Conservation (phyloP, 1,140 invertebrate genomes). For the Drosophila nasuta region DNA sequence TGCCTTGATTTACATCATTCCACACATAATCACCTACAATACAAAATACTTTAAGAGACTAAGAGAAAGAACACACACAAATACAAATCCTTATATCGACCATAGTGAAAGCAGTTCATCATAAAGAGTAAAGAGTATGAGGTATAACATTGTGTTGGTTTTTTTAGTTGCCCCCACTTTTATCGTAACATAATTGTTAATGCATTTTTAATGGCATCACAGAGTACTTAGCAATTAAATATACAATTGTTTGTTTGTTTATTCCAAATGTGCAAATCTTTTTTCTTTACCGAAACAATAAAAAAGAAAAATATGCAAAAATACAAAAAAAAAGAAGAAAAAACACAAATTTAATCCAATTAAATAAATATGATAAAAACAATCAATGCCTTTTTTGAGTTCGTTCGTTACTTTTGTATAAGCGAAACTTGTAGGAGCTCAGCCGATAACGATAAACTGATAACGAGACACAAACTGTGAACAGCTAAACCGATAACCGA, state of each 20-base stretch:
- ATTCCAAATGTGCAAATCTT: slow-evolving; percentile 34
- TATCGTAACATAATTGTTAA: slow-evolving; percentile 31
- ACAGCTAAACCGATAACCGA: slow-evolving; percentile 24
- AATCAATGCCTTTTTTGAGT: slow-evolving; percentile 64
- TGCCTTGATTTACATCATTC: slow-evolving; percentile 66
- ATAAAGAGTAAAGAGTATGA: background rate
- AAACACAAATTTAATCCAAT: slow-evolving; percentile 2
- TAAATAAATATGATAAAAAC: slow-evolving; percentile 31
- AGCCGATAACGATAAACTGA: slow-evolving; percentile 23
- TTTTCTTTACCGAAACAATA: slow-evolving; percentile 27
- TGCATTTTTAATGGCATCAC: slow-evolving; percentile 24
- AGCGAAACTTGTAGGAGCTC: slow-evolving; percentile 75
- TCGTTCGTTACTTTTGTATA: slow-evolving; percentile 55
- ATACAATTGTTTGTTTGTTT: slow-evolving; percentile 65
- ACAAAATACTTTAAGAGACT: slow-evolving; percentile 64
- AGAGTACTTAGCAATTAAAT: slow-evolving; percentile 43
- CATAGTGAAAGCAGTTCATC: background rate
- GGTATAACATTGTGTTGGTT: slow-evolving; percentile 17
- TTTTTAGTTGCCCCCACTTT: slow-evolving; percentile 11
- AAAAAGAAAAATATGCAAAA: slow-evolving; percentile 11
- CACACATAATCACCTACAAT: slow-evolving; percentile 73
- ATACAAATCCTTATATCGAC: slow-evolving; percentile 37
- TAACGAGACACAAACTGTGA: too few species aligned
- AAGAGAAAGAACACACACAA: slow-evolving; percentile 27
- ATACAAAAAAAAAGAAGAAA: background rate